Evolutionary conservation across 2,888 invertebrate species (phyloP).

Genomic region (Sisyra terminalis): DNA sequence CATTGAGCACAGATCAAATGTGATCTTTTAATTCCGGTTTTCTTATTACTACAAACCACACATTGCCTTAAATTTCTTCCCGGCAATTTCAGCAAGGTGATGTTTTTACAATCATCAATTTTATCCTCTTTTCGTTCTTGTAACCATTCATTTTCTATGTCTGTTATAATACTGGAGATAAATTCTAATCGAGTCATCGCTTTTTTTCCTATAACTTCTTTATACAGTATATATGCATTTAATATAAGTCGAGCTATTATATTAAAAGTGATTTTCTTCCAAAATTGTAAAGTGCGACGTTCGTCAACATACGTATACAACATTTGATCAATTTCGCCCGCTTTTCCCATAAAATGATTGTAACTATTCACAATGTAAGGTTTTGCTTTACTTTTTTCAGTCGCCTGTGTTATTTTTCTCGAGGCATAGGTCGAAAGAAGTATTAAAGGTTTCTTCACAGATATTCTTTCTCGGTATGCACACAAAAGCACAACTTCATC

Average conservation of each 20-base stretch:
- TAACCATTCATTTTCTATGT: conserved; percentile 14
- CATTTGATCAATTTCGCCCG: conserved; percentile 16
- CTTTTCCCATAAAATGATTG: conserved; percentile 15
- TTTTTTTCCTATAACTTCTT: conserved; percentile 12
- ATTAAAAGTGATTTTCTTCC: conserved; percentile 17
- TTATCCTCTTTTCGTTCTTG: conserved; percentile 8
- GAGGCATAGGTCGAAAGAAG: conserved; percentile 13
- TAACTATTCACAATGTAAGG: conserved; percentile 12
- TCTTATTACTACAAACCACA: too few relatives aligned
- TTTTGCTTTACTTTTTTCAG: conserved; percentile 11
- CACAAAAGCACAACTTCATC: conserved; percentile 13
- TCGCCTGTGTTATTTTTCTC: not conserved
- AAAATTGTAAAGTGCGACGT: conserved; percentile 15
- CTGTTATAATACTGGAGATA: conserved; percentile 14
- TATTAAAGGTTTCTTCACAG: conserved; percentile 14
- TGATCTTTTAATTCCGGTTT: too few relatives aligned
- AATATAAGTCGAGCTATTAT: too few relatives aligned
- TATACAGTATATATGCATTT: conserved; percentile 16
- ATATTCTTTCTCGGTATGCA: conserved; percentile 14
- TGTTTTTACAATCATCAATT: too few relatives aligned
- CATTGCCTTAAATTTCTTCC: too few relatives aligned
- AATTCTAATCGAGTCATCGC: conserved; percentile 14
- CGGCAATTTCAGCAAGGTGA: too few relatives aligned
- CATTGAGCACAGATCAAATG: conserved; percentile 12
- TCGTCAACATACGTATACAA: conserved; percentile 15